Base-by-base conservation (phyloP, 2,888 invertebrate genomes). In the Orthosia cruda region DNA sequence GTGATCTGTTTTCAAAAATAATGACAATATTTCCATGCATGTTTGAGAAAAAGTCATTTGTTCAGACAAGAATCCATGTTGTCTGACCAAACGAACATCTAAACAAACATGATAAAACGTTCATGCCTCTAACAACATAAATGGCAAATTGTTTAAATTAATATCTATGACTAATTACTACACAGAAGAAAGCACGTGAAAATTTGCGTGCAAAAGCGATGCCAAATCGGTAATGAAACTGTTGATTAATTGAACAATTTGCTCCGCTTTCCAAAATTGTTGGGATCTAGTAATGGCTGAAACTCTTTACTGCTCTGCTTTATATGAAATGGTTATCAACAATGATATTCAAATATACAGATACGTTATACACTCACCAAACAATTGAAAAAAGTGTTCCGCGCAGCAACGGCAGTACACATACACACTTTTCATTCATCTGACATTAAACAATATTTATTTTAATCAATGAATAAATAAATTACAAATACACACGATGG, bases 261-360 rank as follows among this genome's bases (percentile, higher is more conserved):
- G 59, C 18, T 73, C 20, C 76, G 79, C 81, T 85, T 82, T 86
- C 77, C 55, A 77, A 80, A 61, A 59, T 26, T 58, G 13, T 58
- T 40, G n/a, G 23, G 54, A 77, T 58, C 20, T 64, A 76, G 49
- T 72, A n/a, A 20, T 61, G 59, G n/a, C 26, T 45, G 16, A 26
- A 20, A 20, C 54, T 66, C 23, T 67, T 45, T 52, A 57, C 59
- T 40, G 47, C 47, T 59, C 50, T 50, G 47, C 16, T 61, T 59
- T 67, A 15, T 67, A n/a, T n/a, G n/a, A n/a, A n/a, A n/a, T n/a
- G n/a, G n/a, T n/a, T n/a, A n/a, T n/a, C n/a, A n/a, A n/a, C n/a
- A n/a, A n/a, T n/a, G n/a, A n/a, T n/a, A n/a, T n/a, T n/a, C n/a
- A n/a, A n/a, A n/a, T n/a, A n/a, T n/a, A n/a, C n/a, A n/a, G n/a